Percentiles rank a stretch among this genome's conserved stretches.
These are phyloP conservation scores for Chaenogobius annularis DNA, from an alignment of 2,113 vertebrate species.

Conservation along the genomic window DNA sequence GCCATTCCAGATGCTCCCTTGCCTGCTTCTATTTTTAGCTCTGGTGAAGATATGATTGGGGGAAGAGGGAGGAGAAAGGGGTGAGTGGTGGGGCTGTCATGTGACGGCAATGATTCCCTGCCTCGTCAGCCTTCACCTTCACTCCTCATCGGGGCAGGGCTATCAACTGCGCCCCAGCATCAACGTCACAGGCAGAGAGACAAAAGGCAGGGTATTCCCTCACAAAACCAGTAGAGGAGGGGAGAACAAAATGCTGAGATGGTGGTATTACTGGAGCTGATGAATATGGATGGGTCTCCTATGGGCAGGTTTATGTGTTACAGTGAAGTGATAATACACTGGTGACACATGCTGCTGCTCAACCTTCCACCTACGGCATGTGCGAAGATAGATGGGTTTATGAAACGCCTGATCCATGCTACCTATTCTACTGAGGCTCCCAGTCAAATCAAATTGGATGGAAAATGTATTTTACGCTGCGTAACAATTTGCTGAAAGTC, in stretches of 20 bases:
- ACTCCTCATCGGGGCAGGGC: constrained; percentile 66
- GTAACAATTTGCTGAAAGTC: neutral
- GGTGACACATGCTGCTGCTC: constrained; percentile 31
- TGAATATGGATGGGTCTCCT: constrained; percentile 44
- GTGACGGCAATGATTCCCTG: constrained; percentile 17
- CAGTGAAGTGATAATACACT: constrained; percentile 22
- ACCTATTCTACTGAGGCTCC: too few relatives aligned
- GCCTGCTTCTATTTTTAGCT: constrained; percentile 78
- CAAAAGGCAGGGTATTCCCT: constrained; percentile 60
- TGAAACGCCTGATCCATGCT: neutral
- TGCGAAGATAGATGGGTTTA: neutral
- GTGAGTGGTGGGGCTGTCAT: neutral
- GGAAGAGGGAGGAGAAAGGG: constrained; percentile 55
- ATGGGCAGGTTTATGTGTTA: constrained; percentile 38
- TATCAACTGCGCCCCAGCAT: constrained; percentile 65
- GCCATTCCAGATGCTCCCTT: constrained; percentile 78
- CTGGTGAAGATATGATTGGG: constrained; percentile 49
- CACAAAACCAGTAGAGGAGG: constrained; percentile 32
- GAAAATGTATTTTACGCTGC: neutral
- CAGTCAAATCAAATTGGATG: neutral
- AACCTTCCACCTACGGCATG: constrained; percentile 17
- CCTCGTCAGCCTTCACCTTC: constrained; percentile 71
- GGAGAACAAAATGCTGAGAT: neutral
- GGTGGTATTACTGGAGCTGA: constrained; percentile 18
- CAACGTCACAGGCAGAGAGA: constrained; percentile 42